A percentile compares a stretch with the other conserved stretches of the same genome.
Evolutionary conservation across 2,113 vertebrate species (phyloP).

Genomic region (Pygoscelis antarcticus): DNA sequence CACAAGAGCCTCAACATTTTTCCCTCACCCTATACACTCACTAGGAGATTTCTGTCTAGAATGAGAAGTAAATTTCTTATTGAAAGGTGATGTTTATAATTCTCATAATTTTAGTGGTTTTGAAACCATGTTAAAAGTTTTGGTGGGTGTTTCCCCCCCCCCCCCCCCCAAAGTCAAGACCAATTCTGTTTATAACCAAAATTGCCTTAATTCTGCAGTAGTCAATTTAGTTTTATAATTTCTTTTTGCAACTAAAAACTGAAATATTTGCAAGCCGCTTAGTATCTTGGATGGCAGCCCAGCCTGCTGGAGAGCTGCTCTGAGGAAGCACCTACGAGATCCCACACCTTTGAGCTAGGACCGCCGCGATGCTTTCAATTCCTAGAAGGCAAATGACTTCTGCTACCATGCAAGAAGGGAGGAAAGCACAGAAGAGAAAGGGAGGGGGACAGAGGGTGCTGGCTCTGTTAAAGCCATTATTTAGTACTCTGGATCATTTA

Average conservation of each 20-base stretch:
- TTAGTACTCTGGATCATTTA: neutral
- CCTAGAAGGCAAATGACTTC: constrained; percentile 62
- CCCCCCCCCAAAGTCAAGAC: neutral
- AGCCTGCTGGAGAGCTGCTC: constrained; percentile 14
- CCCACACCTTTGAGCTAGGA: neutral
- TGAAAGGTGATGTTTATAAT: neutral
- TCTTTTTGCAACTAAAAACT: neutral
- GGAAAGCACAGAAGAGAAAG: neutral
- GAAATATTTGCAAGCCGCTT: neutral
- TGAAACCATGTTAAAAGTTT: constrained; percentile 2
- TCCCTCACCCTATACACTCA: neutral
- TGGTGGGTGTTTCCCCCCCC: neutral
- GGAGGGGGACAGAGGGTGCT: neutral
- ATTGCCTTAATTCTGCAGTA: neutral
- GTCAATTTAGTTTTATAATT: neutral
- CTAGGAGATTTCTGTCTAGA: neutral
- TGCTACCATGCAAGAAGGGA: neutral
- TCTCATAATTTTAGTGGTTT: neutral
- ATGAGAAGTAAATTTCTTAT: neutral
- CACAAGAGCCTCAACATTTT: neutral
- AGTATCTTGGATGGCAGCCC: neutral
- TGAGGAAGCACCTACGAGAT: constrained; percentile 30
- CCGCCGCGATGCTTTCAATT: neutral
- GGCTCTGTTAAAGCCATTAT: neutral
- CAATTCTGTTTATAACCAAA: neutral